Conservation (phyloP, 2,113 vertebrate genomes). For the Odontesthes bonariensis region DNA sequence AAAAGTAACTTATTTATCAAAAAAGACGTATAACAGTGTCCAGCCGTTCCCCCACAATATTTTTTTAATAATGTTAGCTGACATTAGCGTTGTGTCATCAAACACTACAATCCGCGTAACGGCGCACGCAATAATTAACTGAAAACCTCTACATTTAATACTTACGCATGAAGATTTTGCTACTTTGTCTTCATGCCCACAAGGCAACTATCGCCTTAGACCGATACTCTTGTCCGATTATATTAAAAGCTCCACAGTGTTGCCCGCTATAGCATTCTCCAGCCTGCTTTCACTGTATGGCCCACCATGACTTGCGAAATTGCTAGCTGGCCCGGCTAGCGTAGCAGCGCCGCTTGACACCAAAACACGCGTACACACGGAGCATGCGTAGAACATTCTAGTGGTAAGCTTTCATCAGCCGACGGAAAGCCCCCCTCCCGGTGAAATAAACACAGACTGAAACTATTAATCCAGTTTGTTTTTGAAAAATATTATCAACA, state of each 20-base stretch:
- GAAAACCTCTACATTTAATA: conserved; percentile 66
- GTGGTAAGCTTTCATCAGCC: conserved; percentile 75
- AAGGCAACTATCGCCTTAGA: conserved; percentile 15
- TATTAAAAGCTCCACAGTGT: conserved; percentile 44
- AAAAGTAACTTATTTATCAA: conserved; percentile 48
- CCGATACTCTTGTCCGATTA: conserved; percentile 15
- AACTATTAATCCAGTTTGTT: neutral
- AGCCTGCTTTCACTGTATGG: conserved; percentile 76
- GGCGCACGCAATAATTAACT: conserved; percentile 35
- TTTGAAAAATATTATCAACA: neutral
- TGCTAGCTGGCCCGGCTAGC: conserved; percentile 80
- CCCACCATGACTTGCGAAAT: conserved; percentile 88
- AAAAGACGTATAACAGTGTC: neutral
- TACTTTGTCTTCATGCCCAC: conserved; percentile 49
- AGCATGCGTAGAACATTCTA: conserved; percentile 88
- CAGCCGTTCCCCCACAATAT: neutral
- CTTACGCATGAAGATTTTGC: conserved; percentile 71
- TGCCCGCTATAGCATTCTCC: conserved; percentile 51
- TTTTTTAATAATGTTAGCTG: neutral
- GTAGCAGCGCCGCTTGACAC: conserved; percentile 73
- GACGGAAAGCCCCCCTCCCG: conserved; percentile 49
- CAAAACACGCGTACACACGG: conserved; percentile 76
- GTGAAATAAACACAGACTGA: neutral
- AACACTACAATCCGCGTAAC: conserved; percentile 12
- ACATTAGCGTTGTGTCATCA: neutral